Evolutionary conservation across 2,888 invertebrate genomes (phyloP).

Genomic region (Tethea ocularis): DNA sequence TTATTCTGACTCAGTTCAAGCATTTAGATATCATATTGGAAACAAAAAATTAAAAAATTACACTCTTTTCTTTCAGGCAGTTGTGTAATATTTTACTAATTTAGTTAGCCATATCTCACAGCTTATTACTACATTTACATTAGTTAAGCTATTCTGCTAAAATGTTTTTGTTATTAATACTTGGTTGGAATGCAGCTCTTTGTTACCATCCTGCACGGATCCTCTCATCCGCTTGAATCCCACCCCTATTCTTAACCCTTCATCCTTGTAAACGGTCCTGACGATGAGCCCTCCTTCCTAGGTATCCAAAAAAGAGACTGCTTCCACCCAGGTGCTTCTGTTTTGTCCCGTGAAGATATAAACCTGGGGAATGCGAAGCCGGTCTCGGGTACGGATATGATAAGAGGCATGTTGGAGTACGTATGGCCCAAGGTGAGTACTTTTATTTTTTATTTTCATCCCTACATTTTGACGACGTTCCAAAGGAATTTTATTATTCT

Average conservation of each 20-base stretch:
- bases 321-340: constrained; percentile 95
- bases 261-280: constrained; percentile 32
- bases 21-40: too few relatives aligned
- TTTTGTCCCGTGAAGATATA: constrained; percentile 86
- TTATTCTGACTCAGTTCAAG: too few relatives aligned
- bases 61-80: too few relatives aligned
- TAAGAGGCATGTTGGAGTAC: constrained; percentile 94
- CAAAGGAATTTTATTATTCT: too few relatives aligned
- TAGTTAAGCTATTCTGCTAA: constrained; percentile 14
- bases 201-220: constrained; percentile 37
- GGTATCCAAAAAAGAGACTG: constrained; percentile 89
- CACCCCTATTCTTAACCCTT: constrained; percentile 22
- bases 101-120: neutral
- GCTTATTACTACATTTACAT: constrained; percentile 10
- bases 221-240: constrained; percentile 34
- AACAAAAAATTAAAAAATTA: too few relatives aligned
- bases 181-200: constrained; percentile 79
- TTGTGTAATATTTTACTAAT: neutral
- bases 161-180: constrained; percentile 63
- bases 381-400: constrained; percentile 90
- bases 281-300: constrained; percentile 59
- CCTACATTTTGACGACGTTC: too few relatives aligned
- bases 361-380: constrained; percentile 83
- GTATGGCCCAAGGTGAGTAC: constrained; percentile 96
- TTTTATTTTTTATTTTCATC: constrained; percentile 8